Conservation (phyloP, 2,888 invertebrate genomes). For the Chalcosyrphus nemorum region DNA sequence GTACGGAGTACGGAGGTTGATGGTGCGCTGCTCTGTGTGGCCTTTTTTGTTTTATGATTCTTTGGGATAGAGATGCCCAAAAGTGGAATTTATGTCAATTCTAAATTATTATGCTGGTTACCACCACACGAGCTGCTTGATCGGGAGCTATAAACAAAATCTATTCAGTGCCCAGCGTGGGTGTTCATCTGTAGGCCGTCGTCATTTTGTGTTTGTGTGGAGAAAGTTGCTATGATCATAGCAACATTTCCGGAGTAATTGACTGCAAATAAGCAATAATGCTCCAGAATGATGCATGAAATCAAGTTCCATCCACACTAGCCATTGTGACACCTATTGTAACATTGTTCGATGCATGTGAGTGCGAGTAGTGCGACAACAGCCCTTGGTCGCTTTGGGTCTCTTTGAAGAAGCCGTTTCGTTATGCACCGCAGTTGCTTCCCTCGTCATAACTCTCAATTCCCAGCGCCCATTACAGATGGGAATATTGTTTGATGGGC, state of each 20-base stretch:
- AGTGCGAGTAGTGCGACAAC: background rate
- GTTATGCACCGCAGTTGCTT: slow-evolving; percentile 66
- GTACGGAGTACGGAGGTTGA: slow-evolving; percentile 2
- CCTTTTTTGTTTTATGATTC: slow-evolving; percentile 61
- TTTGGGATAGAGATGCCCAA: slow-evolving; percentile 39
- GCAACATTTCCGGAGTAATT: slow-evolving; percentile 62
- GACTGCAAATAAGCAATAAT: slow-evolving; percentile 43
- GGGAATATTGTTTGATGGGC: slow-evolving; percentile 67
- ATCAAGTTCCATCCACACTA: slow-evolving; percentile 59
- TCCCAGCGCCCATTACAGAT: slow-evolving; percentile 64
- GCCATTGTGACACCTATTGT: slow-evolving; percentile 65
- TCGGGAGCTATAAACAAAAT: slow-evolving; percentile 70
- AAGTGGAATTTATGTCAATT: slow-evolving; percentile 69
- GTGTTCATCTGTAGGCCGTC: slow-evolving; percentile 46
- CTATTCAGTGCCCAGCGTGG: slow-evolving; percentile 40
- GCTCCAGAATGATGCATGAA: slow-evolving; percentile 63
- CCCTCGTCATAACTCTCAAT: slow-evolving; percentile 63
- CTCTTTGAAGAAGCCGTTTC: slow-evolving; percentile 71
- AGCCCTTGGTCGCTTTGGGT: slow-evolving; percentile 24
- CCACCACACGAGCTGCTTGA: slow-evolving; percentile 56
- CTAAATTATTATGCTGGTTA: slow-evolving; percentile 65
- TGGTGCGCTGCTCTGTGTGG: slow-evolving; percentile 46
- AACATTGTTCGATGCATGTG: slow-evolving; percentile 27
- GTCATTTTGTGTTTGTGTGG: slow-evolving; percentile 8
- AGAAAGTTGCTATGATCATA: slow-evolving; percentile 51